phyloP scores from a whole-genome alignment of 1,140 invertebrate genomes.

The Triops cancriformis region DNA sequence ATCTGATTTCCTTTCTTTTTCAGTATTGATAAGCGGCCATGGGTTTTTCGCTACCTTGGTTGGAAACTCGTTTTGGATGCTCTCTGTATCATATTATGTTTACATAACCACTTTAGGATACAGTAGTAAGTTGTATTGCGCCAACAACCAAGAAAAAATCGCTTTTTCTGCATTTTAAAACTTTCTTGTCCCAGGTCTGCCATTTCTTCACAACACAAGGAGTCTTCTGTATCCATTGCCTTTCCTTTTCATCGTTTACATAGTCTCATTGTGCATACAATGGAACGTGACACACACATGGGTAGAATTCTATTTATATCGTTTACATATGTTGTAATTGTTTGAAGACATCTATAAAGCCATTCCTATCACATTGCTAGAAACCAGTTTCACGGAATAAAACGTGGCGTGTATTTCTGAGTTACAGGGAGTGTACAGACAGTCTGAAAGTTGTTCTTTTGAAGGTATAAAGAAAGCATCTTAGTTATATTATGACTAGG shows the following conservation, averaged over 20 bases:
- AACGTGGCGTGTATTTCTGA: background rate
- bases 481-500: background rate
- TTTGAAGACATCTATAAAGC: constrained; percentile 36
- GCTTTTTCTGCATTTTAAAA: background rate
- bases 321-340: constrained; percentile 42
- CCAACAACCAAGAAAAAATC: constrained; percentile 22
- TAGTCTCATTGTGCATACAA: constrained; percentile 57
- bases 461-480: background rate
- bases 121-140: constrained; percentile 64
- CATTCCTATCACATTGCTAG: background rate
- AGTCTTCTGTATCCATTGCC: constrained; percentile 79
- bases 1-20: background rate
- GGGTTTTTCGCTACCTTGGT: constrained; percentile 69
- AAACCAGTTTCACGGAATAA: background rate
- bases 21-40: constrained; percentile 65
- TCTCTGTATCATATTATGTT: constrained; percentile 84
- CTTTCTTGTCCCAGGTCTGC: constrained; percentile 61
- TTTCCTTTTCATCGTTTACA: constrained; percentile 64
- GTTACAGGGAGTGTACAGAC: background rate
- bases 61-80: constrained; percentile 90
- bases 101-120: constrained; percentile 98
- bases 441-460: background rate
- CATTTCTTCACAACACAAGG: constrained; percentile 80
- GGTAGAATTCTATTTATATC: constrained; percentile 69
- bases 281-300: constrained; percentile 53